Conservation (phyloP, 2,113 vertebrate species). For the Centropus unirufus region DNA sequence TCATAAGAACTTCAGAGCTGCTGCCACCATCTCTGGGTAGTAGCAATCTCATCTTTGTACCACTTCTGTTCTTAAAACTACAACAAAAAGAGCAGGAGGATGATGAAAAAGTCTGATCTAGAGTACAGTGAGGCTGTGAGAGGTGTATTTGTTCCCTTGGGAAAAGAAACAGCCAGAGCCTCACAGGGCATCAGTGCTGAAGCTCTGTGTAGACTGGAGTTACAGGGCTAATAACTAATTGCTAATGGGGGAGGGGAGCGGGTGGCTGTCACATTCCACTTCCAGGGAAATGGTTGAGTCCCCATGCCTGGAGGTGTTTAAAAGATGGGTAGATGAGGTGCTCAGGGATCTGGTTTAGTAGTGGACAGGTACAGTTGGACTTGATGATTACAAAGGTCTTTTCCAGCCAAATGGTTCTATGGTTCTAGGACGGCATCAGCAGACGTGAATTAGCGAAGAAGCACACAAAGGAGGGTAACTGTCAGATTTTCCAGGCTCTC, state of each 20-base stretch:
- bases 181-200: neutral
- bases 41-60: neutral
- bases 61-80: neutral
- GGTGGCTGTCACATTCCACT: neutral
- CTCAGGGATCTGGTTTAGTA: no score
- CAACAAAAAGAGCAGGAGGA: neutral
- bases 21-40: neutral
- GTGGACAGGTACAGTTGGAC: no score
- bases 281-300: no score
- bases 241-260: neutral
- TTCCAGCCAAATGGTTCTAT: no score
- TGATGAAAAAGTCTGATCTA: neutral
- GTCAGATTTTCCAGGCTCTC: neutral
- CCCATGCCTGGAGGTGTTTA: no score
- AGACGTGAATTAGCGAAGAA: neutral
- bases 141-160: neutral
- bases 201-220: neutral
- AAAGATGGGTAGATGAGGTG: no score
- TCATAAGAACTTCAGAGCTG: neutral
- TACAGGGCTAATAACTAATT: neutral
- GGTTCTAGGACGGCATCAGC: neutral
- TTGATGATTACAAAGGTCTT: no score
- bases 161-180: neutral
- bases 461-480: neutral
- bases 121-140: neutral